Conservation (phyloP, 2,888 invertebrate species). For the Eupithecia abbreviata region DNA sequence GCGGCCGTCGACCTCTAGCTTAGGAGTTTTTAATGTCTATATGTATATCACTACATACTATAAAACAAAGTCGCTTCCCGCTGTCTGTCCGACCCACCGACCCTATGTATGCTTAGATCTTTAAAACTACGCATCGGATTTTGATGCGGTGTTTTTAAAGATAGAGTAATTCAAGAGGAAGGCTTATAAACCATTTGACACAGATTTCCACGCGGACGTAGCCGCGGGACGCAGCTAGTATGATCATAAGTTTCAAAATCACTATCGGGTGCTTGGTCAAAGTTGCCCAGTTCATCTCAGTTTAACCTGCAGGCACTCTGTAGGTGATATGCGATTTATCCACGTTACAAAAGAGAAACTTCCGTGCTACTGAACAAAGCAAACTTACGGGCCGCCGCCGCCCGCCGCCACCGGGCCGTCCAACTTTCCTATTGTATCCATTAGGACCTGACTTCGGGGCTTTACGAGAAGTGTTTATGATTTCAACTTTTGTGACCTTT, state of each 20-base stretch:
- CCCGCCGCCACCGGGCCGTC: slow-evolving; percentile 5
- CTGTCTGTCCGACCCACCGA: no score
- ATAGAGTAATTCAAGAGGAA: no score
- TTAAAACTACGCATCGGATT: no score
- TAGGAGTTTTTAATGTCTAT: background rate
- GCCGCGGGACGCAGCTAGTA: background rate
- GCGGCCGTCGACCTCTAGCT: background rate
- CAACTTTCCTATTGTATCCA: slow-evolving; percentile 17
- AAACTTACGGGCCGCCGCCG: slow-evolving; percentile 28
- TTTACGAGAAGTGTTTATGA: background rate
- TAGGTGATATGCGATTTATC: slow-evolving; percentile 40
- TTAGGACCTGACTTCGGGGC: background rate
- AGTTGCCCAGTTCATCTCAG: background rate
- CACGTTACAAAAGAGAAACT: slow-evolving; percentile 45
- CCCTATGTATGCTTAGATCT: no score
- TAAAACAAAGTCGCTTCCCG: no score
- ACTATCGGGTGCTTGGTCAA: background rate
- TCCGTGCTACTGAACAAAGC: slow-evolving; percentile 32
- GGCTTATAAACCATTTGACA: no score
- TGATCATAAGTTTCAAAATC: background rate
- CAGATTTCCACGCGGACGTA: no score
- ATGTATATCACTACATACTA: background rate
- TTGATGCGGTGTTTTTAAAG: no score
- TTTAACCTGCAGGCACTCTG: slow-evolving; percentile 3
- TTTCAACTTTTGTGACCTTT: background rate